Base-by-base conservation (phyloP, 2,888 invertebrate species). In the Melieria omissa region DNA sequence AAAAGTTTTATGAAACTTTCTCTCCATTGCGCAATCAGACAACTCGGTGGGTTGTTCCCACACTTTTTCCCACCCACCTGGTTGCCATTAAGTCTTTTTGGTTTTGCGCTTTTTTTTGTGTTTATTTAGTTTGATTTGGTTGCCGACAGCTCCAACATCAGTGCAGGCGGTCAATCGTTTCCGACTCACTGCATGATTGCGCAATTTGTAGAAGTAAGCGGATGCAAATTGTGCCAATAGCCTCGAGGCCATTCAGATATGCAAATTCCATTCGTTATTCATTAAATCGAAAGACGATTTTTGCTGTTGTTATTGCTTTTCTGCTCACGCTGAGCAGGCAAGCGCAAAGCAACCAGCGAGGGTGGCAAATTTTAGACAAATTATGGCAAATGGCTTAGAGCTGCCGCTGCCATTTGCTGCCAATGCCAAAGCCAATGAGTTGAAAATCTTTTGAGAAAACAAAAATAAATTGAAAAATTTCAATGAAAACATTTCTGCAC, bases 161-260 rank as follows among this genome's bases (percentile, higher is more conserved):
- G 29, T 29, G 29, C 29, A 29, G 29, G 29, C 29, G 57, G 46
- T 60, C 42, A 61, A 42, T 61, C 49, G 60, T 47, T 67, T 67
- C 60, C 67, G 44, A 61, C 52, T 67, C 67, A 44, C 42, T 67
- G 67, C 60, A 42, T 67, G 52, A 67, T 61, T 67, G 67, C 52
- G 61, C 60, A 67, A 47, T 67, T 67, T 67, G 67, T 58, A 52
- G 42, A 67, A 61, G 60, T 61, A 67, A 67, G 60, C 60, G 67
- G 60, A 67, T 52, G 67, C 60, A 61, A 67, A 67, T 58, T 67
- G 67, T 61, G 67, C 67, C 67, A 67, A 67, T 67, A 67, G 67
- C 60, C 67, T 57, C 41, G 42, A 52, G 67, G 67, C 49, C 61
- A 67, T 52, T 67, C 67, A 67, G 67, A 61, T 67, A 52, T 61